Conservation (phyloP, 2,797 vertebrate species). For the Takifugu rubripes region DNA sequence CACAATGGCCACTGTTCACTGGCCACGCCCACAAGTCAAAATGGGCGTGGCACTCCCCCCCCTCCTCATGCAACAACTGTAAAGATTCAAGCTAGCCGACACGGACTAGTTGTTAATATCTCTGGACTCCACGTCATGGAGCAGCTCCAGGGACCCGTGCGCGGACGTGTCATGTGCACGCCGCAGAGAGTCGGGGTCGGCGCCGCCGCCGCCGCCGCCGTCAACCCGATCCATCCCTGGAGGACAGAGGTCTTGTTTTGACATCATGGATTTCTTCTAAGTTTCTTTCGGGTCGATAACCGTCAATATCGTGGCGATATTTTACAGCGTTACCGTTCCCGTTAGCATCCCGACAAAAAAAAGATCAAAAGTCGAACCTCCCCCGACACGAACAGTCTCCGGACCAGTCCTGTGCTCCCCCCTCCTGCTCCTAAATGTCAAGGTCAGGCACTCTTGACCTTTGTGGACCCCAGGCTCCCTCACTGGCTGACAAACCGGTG, state of each 20-base stretch:
- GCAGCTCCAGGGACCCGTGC: not conserved
- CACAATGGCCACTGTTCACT: slow-evolving; percentile 15
- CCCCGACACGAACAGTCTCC: slow-evolving; percentile 29
- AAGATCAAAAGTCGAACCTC: not conserved
- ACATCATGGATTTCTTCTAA: slow-evolving; percentile 1
- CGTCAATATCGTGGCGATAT: too few species aligned
- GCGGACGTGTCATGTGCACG: slow-evolving; percentile 19
- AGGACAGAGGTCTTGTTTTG: slow-evolving; percentile 22
- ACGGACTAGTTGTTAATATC: too few species aligned
- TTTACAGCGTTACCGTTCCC: too few species aligned
- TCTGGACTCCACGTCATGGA: not conserved
- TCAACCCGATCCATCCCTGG: slow-evolving; percentile 46
- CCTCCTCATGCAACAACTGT: too few species aligned
- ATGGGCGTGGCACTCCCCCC: slow-evolving; percentile 15
- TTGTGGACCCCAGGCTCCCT: slow-evolving; percentile 9
- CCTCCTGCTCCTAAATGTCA: slow-evolving; percentile 51
- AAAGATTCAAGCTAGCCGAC: not conserved
- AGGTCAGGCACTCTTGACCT: slow-evolving; percentile 56
- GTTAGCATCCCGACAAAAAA: too few species aligned
- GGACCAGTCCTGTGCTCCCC: slow-evolving; percentile 30
- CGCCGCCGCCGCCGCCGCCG: slow-evolving; percentile 6
- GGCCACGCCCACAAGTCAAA: slow-evolving; percentile 18
- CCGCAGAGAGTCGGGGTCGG: slow-evolving; percentile 38
- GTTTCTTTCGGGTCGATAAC: slow-evolving; percentile 5
- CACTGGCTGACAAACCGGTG: slow-evolving; percentile 17